phyloP scores from a whole-genome alignment of 2,888 invertebrate genomes.

The Archaeoteleia sp. region DNA sequence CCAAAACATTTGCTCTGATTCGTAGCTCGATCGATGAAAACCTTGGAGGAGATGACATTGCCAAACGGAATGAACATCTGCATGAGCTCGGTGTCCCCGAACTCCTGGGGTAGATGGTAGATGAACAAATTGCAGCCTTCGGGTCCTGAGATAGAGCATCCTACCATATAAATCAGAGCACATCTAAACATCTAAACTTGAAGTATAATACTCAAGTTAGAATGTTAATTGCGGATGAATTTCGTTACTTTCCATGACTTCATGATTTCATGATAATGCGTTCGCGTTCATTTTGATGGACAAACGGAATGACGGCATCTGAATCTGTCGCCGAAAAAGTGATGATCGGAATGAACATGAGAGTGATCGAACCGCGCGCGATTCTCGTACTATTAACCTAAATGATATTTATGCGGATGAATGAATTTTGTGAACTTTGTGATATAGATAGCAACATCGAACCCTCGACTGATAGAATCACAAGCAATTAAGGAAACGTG shows the following conservation, averaged over 20 bases:
- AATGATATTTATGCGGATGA: conserved; percentile 42
- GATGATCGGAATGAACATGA: conserved; percentile 62
- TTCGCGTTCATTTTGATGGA: conserved; percentile 30
- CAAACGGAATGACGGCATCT: conserved; percentile 12
- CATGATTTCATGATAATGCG: conserved; percentile 45
- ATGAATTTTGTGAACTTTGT: conserved; percentile 38
- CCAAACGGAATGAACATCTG: conserved; percentile 99
- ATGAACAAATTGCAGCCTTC: conserved; percentile 99
- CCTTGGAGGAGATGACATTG: conserved; percentile 99
- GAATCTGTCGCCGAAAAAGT: conserved; percentile 39
- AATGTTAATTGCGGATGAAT: conserved; percentile 70
- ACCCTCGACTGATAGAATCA: conserved; percentile 19
- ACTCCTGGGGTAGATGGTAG: conserved; percentile 99
- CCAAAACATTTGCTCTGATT: conserved; percentile 99
- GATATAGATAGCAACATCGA: conserved; percentile 17
- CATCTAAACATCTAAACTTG: conserved; percentile 75
- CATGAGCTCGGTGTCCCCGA: conserved; percentile 99
- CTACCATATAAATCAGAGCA: conserved; percentile 78
- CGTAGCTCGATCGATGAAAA: conserved; percentile 99
- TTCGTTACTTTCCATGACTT: conserved; percentile 56
- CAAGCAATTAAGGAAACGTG: too few relatives aligned
- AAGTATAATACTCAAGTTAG: conserved; percentile 75
- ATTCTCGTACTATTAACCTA: conserved; percentile 55
- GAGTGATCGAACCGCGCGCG: conserved; percentile 63
- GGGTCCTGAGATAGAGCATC: conserved; percentile 97